Base-by-base conservation (phyloP, 2,797 vertebrate genomes). In the Myotis myotis region DNA sequence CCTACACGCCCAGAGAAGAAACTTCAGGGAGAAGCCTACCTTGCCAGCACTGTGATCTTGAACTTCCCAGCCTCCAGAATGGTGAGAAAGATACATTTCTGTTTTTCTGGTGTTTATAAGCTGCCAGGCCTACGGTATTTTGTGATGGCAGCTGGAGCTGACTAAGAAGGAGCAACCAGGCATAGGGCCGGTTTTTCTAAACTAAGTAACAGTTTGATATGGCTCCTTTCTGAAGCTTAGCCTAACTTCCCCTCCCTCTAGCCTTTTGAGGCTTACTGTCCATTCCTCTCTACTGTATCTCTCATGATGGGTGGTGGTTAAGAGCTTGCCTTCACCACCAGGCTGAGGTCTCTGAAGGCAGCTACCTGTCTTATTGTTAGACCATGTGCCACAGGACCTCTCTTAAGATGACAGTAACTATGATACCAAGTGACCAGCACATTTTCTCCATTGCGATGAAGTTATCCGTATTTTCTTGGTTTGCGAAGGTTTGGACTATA, bases 401-500 rank as follows among this genome's bases (percentile, higher is more conserved):
- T 91, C 28, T 53, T 74, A 30, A 80, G 23, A 86, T 38, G 36
- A 70, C 22, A 44, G 55, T 55, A 82, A 80, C 87, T 51, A 72
- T 7, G 62, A 89, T 72, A 74, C 36, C 38, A 76, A 80, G n/a
- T 66, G 30, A 95, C 80, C 10, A 70, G 60, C 30, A 95, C 53
- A 8, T 93, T 64, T 64, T 94, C 23, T 95, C 55, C 89, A 44
- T 23, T 78, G 23, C 95, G 55, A 95, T 96, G 57, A 95, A 4
- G 55, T 93, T 92, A 66, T 53, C 47, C 47, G 7, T 72, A 93
- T 87, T 68, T 95, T 92, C 23, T 79, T 94, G 23, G 38, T 94
- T 79, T 76, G n/a, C 36, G 11, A 91, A 28, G n/a, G 23, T 5
- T 74, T 70, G 13, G 49, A 51, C 72, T 89, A 70, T 83, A 95